These are phyloP conservation scores for Lithophane socia DNA, from an alignment of 2,888 invertebrate species.

Conservation along the genomic window DNA sequence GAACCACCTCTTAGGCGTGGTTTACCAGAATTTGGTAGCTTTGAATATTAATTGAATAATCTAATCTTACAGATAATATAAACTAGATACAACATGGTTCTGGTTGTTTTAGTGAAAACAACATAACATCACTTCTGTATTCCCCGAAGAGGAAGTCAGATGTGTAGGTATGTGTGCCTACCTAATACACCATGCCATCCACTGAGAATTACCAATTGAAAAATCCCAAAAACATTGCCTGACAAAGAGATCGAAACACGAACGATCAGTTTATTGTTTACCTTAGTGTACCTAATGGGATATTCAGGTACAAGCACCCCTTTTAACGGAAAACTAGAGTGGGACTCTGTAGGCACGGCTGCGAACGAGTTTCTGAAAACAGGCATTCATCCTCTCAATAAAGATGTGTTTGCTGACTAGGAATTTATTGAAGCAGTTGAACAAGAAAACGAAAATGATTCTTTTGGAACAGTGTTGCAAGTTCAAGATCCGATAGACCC, in stretches of 20 bases:
- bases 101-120: too few species aligned
- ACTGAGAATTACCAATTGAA: not conserved
- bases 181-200: not conserved
- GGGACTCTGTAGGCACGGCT: too few species aligned
- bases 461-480: too few species aligned
- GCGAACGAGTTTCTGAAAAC: too few species aligned
- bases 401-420: too few species aligned
- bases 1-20: constrained; percentile 36
- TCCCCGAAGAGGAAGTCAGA: not conserved
- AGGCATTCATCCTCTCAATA: too few species aligned
- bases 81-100: not conserved
- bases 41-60: constrained; percentile 30
- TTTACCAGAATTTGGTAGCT: constrained; percentile 19
- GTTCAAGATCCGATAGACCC: too few species aligned
- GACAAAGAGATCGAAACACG: not conserved
- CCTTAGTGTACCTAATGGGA: not conserved
- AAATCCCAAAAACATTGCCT: not conserved
- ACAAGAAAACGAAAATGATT: too few species aligned
- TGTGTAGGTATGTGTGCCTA: not conserved
- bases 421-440: too few species aligned
- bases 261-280: not conserved
- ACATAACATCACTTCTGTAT: not conserved
- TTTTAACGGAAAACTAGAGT: not conserved
- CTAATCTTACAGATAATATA: not conserved
- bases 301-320: not conserved